Evolutionary conservation across 2,888 invertebrate species (phyloP).

Genomic region (Phengaris alcon): DNA sequence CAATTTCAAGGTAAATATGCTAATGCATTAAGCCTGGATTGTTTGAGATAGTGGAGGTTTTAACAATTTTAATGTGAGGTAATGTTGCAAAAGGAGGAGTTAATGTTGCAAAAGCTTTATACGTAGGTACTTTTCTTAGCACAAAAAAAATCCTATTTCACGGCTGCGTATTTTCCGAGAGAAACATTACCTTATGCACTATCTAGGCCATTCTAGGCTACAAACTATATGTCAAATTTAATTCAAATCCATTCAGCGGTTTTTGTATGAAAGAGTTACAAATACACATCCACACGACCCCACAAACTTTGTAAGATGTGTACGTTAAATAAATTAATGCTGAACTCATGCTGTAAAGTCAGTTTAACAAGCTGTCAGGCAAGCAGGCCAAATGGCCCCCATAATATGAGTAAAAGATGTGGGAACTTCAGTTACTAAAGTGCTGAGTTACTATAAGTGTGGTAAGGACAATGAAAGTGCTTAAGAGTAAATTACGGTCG

Average conservation of each 20-base stretch:
- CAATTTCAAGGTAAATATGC: neutral
- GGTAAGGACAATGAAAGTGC: slow-evolving; percentile 41
- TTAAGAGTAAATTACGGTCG: slow-evolving; percentile 42
- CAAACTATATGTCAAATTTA: no score
- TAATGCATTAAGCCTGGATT: no score
- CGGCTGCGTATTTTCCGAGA: no score
- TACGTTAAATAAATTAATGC: neutral
- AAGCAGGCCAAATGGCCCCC: slow-evolving; percentile 1
- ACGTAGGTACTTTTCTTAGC: no score
- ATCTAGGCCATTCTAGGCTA: no score
- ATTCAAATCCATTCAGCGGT: no score
- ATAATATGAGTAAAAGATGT: slow-evolving; percentile 32
- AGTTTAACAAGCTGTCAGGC: neutral
- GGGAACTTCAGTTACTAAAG: slow-evolving; percentile 34
- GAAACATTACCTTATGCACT: no score
- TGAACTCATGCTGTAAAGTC: neutral
- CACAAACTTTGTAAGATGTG: neutral
- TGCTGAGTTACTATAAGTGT: slow-evolving; percentile 37
- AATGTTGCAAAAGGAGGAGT: no score
- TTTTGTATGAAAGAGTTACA: neutral
- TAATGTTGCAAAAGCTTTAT: no score
- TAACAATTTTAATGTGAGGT: no score
- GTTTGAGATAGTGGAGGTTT: no score
- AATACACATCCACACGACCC: neutral
- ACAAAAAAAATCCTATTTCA: no score